Base-by-base conservation (phyloP, 1,140 invertebrate species). In the Drosophila lini region DNA sequence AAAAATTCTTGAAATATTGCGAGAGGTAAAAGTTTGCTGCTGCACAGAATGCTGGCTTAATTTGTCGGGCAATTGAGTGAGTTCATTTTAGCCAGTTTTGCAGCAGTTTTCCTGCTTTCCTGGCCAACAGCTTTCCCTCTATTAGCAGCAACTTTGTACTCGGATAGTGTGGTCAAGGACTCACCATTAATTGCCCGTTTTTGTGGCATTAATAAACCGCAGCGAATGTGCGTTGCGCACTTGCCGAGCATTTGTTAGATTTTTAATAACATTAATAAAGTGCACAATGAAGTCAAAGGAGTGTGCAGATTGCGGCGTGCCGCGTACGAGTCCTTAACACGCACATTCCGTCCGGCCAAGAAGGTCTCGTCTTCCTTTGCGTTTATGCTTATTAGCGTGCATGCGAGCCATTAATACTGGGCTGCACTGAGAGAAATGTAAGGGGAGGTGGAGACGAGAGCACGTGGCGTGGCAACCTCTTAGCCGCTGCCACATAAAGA, bases 231-330 rank as follows among this genome's bases (percentile, higher is more conserved):
- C 70, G 61, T 34, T 61, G 68, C 47, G 42, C 71, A 65, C 67
- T 45, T 63, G 74, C 60, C 63, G 48, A 9, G 56, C 73, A 89
- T 88, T 88, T 88, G 83, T 88, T 88, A 89, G 84, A 83, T 80
- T 88, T 86, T 88, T 88, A 88, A 88, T 80, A 88, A 89, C 83
- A 88, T 88, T 88, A 88, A 88, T 88, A 88, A 88, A 88, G 68
- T 83, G 84, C 80, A 89, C 76, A 80, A 78, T 78, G 83, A 80
- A 88, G 83, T 83, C 83, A 83, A 82, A 80, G 82, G 67, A 71
- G 52, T 55, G 52, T 55, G 71, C 74, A 63, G 50, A 48, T 38
- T 38, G 34, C 45, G 55, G 28, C 22, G 61, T 69, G 45, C 32
- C 25, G 15, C 15, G 25, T 45, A 19, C 44, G 19, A 31, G 62